Percentiles rank a stretch among this genome's conserved stretches.
Evolutionary conservation across 2,888 invertebrate species (phyloP).

Genomic region (Spialia ferax): DNA sequence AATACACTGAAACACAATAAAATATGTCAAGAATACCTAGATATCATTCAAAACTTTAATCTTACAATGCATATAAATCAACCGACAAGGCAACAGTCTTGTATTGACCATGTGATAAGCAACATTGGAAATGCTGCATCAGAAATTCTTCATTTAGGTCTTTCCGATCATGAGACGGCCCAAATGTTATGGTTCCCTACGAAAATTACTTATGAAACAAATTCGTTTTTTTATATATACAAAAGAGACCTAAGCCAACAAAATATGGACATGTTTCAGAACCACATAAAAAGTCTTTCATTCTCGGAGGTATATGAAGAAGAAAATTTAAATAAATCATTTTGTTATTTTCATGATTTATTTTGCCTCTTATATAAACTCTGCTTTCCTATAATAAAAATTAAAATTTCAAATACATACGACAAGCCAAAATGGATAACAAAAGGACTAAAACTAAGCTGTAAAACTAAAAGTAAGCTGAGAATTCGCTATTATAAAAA

Average conservation of each 20-base stretch:
- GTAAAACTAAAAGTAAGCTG: constrained; percentile 6
- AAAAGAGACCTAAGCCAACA: constrained; percentile 2
- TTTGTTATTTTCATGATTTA: constrained; percentile 5
- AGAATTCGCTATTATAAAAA: constrained; percentile 16
- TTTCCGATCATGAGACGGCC: constrained; percentile 17
- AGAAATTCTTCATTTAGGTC: not conserved
- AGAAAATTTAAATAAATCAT: constrained; percentile 6
- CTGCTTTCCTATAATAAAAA: constrained; percentile 17
- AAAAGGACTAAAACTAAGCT: constrained; percentile 3
- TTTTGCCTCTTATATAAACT: constrained; percentile 12
- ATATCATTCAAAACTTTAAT: constrained; percentile 30
- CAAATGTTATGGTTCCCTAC: constrained; percentile 12
- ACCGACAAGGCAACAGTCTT: constrained; percentile 37
- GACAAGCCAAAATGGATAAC: constrained; percentile 17
- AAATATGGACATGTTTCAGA: not conserved
- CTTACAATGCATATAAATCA: constrained; percentile 29
- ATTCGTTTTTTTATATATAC: constrained; percentile 12
- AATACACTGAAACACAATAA: constrained; percentile 1
- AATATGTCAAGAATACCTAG: constrained; percentile 5
- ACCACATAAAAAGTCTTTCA: not conserved
- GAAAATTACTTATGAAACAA: too few relatives aligned
- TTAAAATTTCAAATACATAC: not conserved
- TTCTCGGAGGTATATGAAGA: not conserved
- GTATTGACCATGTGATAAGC: constrained; percentile 40
- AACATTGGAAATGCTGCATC: not conserved